Evolutionary conservation across 2,888 invertebrate species (phyloP), one percentile per base, ranked within the genome.

Genomic region (Ophioninae sp.): DNA sequence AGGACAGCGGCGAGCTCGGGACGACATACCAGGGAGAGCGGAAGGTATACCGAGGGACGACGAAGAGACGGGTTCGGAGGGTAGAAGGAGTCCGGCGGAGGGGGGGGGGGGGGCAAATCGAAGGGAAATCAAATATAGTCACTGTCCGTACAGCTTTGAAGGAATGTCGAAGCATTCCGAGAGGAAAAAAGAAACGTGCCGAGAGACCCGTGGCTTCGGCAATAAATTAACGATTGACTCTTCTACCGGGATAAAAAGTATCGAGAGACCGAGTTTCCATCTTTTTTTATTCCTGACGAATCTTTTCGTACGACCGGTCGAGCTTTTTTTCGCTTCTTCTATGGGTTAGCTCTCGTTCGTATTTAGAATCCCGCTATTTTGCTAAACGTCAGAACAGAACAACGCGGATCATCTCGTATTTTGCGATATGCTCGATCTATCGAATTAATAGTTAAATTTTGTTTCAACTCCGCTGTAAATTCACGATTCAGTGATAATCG

Each of bases 121-220:
- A 68, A 67, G 75, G 57, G 57, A 61, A 69, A 69, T 69, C 50
- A 44, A 62, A 61, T 77, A 50, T 44, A 67, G 50, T 69, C 62
- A 62, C 61, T 68, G 76, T 57, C 67, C 59, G 64, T 68, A 62
- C n/a, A 68, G 41, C 67, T 76, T 68, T 76, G 30, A 76, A 59
- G 30, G 76, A 76, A 76, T 59, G 76, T 44, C 65, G 17, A 65
- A 23, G 39, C 57, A 59, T 67, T 59, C 65, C 23, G 21, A 23
- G 44, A 44, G 7, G 21, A 39, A 61, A 65, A 65, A 37, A 64
- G n/a, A 65, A 65, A 17, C 7, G n/a, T 65, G 6, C 2, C 20
- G 20, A 73, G 17, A 44, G n/a, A n/a, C n/a, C n/a, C n/a, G n/a
- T 41, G 20, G 44, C 23, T 30, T 39, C 41, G 17, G 44, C n/a